Evolutionary conservation across 2,113 vertebrate genomes (phyloP), one percentile per base, ranked within the genome.

Genomic region (Naja naja): DNA sequence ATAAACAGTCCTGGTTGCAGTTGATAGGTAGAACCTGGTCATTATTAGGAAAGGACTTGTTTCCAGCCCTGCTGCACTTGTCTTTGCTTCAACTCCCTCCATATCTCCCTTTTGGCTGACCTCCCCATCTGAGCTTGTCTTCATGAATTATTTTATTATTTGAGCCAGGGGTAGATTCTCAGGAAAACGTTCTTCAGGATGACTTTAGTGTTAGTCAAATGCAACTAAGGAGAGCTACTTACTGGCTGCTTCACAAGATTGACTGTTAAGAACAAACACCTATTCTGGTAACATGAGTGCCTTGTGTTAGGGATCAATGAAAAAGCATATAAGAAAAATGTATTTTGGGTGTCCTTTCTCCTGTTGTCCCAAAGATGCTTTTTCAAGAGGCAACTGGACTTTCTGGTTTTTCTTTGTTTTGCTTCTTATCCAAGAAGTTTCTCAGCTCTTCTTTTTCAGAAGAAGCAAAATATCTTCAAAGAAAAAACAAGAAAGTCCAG

Each of bases 161-260:
- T 98, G 97, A 98, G 98, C 98, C 98, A 96, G 97, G 98, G 98
- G 98, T 98, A 98, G 98, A 98, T 98, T 98, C 98, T 98, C 98
- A 97, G 96, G 97, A 97, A 95, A 96, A 97, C 96, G 52, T 97
- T 96, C 96, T 95, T 97, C 97, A 93, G 95, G 95, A 74, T 95
- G 96, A 94, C 97, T 98, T 97, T 93, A 95, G 93, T 91, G 91
- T 90, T 81, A 97, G 96, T 94, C 97, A 97, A 94, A 94, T 94
- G 95, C 95, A 97, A 96, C 96, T 95, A 91, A 95, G 91, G 95
- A 45, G 94, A 94, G 92, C 56, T 93, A 95, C 95, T 96, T 95
- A 60, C 89, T 95, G 95, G 94, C 95, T 93, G n/a, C 95, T 97
- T 97, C 95, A 95, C 94, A 95, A 96, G 95, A 96, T 92, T 95